These are phyloP conservation scores for Diuraphis noxia DNA, from an alignment of 1,140 invertebrate species.

Conservation along the genomic window DNA sequence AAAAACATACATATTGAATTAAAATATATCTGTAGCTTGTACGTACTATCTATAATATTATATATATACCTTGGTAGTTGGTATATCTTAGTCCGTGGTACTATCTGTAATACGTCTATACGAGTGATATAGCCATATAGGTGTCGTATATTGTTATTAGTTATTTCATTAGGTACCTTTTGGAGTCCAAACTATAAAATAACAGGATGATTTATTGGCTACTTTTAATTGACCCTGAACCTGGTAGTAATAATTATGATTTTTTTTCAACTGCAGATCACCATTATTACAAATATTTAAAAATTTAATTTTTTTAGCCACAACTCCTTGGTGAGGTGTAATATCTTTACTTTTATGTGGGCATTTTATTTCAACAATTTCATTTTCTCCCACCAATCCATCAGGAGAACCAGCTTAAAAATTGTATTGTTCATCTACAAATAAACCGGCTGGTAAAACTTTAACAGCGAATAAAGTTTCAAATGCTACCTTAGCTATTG, in stretches of 20 bases:
- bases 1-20: background rate
- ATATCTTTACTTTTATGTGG: background rate
- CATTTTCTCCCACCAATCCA: constrained; percentile 9
- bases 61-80: no score
- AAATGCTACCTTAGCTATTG: constrained; percentile 13
- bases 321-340: background rate
- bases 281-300: background rate
- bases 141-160: background rate
- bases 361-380: constrained; percentile 35
- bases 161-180: constrained; percentile 1
- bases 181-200: constrained; percentile 31
- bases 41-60: background rate
- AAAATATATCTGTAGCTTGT: background rate
- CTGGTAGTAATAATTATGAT: constrained; percentile 6
- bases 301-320: constrained; percentile 1
- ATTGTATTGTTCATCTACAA: background rate
- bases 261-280: background rate
- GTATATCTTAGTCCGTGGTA: no score
- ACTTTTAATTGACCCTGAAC: constrained; percentile 11
- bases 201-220: background rate
- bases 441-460: background rate
- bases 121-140: no score
- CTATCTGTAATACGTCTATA: no score
- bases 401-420: constrained; percentile 19
- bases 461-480: background rate